Evolutionary conservation across 2,888 invertebrate genomes (phyloP).

Genomic region (Diarsia brunnea): DNA sequence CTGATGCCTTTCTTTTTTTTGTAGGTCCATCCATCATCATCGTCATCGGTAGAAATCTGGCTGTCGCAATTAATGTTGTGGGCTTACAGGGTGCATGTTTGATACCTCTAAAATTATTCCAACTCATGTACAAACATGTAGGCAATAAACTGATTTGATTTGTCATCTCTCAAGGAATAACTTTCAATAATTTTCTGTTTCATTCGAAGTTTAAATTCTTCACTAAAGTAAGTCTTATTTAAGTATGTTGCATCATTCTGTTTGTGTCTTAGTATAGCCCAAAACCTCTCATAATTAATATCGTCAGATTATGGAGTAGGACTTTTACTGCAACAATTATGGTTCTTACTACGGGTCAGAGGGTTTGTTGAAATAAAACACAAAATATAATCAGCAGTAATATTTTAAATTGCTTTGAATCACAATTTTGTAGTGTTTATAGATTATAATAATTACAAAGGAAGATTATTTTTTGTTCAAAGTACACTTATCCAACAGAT

Average conservation of each 20-base stretch:
- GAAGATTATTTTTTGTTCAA: slow-evolving; percentile 88
- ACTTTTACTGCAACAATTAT: neutral
- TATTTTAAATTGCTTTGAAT: slow-evolving; percentile 91
- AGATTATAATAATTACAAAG: slow-evolving; percentile 90
- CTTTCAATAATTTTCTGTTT: neutral
- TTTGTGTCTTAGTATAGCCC: neutral
- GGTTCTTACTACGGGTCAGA: neutral
- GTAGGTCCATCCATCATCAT: too few species aligned
- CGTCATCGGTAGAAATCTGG: too few species aligned
- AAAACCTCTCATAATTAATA: neutral
- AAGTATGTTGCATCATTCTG: neutral
- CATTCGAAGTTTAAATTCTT: neutral
- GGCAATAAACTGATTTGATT: too few species aligned
- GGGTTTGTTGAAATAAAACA: slow-evolving; percentile 77
- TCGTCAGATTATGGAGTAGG: neutral
- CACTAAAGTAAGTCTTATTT: neutral
- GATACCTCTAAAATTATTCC: too few species aligned
- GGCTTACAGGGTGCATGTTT: too few species aligned
- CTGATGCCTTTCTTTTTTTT: neutral
- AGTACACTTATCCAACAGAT: slow-evolving; percentile 83
- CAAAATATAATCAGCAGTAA: slow-evolving; percentile 88
- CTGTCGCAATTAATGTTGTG: too few species aligned
- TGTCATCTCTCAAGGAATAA: too few species aligned
- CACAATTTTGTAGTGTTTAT: slow-evolving; percentile 90
- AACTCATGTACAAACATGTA: too few species aligned